Percentiles rank a stretch among this genome's conserved stretches.
Conservation (phyloP, 1,140 invertebrate genomes). For the Diuraphis noxia region DNA sequence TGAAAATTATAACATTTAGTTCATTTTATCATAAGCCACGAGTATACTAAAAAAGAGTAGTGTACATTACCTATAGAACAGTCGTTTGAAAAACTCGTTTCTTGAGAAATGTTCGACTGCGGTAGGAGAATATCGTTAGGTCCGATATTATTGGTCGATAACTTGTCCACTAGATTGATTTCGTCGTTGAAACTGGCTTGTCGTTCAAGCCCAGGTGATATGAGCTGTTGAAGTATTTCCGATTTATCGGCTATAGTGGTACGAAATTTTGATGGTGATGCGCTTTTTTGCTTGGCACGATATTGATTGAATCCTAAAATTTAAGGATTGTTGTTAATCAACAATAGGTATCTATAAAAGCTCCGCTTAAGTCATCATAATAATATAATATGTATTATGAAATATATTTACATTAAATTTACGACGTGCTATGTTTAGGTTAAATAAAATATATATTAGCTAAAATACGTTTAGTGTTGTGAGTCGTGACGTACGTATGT, state of each 20-base stretch:
- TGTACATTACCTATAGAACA: slow-evolving; percentile 29
- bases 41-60: neutral
- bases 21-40: neutral
- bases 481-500: neutral
- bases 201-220: slow-evolving; percentile 44
- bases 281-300: slow-evolving; percentile 20
- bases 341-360: neutral
- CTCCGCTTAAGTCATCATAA: neutral
- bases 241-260: slow-evolving; percentile 42
- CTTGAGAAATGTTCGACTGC: slow-evolving; percentile 19
- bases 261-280: slow-evolving; percentile 5
- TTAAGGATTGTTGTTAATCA: neutral
- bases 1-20: neutral
- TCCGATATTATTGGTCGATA: slow-evolving; percentile 45
- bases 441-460: neutral
- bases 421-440: neutral
- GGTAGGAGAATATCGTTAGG: slow-evolving; percentile 31
- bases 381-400: neutral
- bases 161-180: slow-evolving; percentile 48
- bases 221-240: slow-evolving; percentile 43
- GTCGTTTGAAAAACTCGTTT: slow-evolving; percentile 44
- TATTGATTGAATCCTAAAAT: slow-evolving; percentile 34
- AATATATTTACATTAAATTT: neutral
- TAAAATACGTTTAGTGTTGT: neutral
- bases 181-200: slow-evolving; percentile 50